Percentiles rank a stretch among this genome's conserved stretches.
These are phyloP conservation scores for Cacoxenus indagator DNA, from an alignment of 2,888 invertebrate species.

Conservation along the genomic window DNA sequence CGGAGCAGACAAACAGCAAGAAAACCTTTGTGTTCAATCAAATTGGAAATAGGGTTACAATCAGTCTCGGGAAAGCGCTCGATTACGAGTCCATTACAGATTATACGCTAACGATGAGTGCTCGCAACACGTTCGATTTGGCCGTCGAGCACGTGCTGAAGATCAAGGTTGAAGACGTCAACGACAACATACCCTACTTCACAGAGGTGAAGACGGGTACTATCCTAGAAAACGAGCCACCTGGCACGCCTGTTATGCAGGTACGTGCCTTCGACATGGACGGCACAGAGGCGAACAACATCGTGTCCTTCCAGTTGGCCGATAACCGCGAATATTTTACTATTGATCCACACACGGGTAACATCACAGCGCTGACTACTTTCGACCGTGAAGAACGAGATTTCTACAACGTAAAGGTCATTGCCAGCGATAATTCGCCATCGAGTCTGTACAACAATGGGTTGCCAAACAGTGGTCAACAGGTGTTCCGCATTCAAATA, in stretches of 20 bases:
- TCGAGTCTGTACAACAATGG: constrained; percentile 79
- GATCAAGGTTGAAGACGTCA: constrained; percentile 87
- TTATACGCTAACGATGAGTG: constrained; percentile 86
- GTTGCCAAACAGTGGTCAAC: constrained; percentile 82
- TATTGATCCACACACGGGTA: constrained; percentile 88
- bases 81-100: constrained; percentile 89
- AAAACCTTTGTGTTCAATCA: constrained; percentile 81
- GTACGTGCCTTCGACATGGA: constrained; percentile 88
- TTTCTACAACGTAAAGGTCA: constrained; percentile 90
- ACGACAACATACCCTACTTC: constrained; percentile 91
- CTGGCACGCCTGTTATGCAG: constrained; percentile 89
- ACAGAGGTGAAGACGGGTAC: constrained; percentile 85
- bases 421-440: constrained; percentile 90
- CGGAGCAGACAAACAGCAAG: constrained; percentile 87
- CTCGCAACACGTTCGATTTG: constrained; percentile 84
- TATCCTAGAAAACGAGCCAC: constrained; percentile 87
- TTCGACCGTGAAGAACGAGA: constrained; percentile 91
- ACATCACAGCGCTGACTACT: constrained; percentile 83
- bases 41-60: constrained; percentile 79
- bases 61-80: constrained; percentile 81
- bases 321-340: constrained; percentile 81
- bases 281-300: constrained; percentile 85
- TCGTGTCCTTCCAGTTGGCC: constrained; percentile 83
- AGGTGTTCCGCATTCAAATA: constrained; percentile 90
- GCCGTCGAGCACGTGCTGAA: constrained; percentile 84